Conservation (phyloP, 2,797 vertebrate species). For the Chelmon rostratus region DNA sequence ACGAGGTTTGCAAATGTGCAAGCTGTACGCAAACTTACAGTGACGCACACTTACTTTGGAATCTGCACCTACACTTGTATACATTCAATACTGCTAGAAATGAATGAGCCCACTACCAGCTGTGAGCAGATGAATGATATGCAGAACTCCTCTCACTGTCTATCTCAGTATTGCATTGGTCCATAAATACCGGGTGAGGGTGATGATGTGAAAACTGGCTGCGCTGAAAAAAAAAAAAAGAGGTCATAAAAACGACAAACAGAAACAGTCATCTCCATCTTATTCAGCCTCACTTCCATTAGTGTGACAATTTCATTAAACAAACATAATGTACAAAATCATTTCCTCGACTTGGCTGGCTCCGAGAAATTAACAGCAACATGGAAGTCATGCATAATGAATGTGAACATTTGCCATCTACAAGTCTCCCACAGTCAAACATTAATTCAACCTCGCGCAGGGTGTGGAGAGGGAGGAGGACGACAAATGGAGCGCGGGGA, state of each 20-base stretch:
- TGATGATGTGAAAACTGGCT: conserved; percentile 68
- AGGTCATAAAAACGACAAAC: conserved; percentile 82
- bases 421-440: conserved; percentile 82
- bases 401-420: conserved; percentile 86
- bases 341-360: conserved; percentile 84
- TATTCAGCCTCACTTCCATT: conserved; percentile 83
- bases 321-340: conserved; percentile 87
- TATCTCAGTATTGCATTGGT: conserved; percentile 39
- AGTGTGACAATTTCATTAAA: conserved; percentile 87
- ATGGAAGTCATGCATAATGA: conserved; percentile 87
- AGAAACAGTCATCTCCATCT: conserved; percentile 82
- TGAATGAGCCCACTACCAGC: conserved; percentile 32
- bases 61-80: conserved; percentile 7
- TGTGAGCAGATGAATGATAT: conserved; percentile 48
- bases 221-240: conserved; percentile 55
- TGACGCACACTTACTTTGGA: conserved; percentile 10
- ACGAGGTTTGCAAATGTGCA: not conserved
- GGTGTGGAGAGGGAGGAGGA: conserved; percentile 71
- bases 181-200: conserved; percentile 59
- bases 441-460: conserved; percentile 81
- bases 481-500: conserved; percentile 68
- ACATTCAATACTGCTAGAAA: conserved; percentile 41
- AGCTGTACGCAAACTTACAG: conserved; percentile 9
- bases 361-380: conserved; percentile 86
- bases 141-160: conserved; percentile 34